A percentile compares a stretch with the other conserved stretches of the same genome.
phyloP scores from a whole-genome alignment of 2,888 invertebrate genomes.

The Tethea ocularis region DNA sequence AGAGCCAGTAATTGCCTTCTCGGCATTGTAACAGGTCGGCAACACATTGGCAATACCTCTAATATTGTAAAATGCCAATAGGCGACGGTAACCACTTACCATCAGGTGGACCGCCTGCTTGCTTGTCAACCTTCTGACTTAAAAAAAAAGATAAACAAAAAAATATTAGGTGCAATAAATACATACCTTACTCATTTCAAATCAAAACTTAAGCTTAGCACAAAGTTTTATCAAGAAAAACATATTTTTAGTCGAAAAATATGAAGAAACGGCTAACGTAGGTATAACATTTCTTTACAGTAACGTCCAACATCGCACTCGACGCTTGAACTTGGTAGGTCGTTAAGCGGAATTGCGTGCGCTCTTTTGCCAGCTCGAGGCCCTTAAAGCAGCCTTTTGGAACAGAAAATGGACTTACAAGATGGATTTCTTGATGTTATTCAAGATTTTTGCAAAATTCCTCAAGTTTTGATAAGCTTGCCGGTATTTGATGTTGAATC shows the following conservation, averaged over 20 bases:
- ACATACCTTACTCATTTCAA: too few relatives aligned
- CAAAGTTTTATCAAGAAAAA: too few relatives aligned
- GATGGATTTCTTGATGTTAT: constrained; percentile 1
- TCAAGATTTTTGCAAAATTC: background rate
- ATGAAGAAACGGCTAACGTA: background rate
- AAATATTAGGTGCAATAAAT: too few relatives aligned
- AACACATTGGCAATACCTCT: too few relatives aligned
- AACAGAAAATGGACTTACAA: constrained; percentile 13
- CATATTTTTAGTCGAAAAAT: background rate
- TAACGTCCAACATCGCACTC: background rate
- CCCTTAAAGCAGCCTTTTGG: constrained; percentile 13
- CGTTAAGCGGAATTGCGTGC: constrained; percentile 11
- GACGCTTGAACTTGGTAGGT: background rate
- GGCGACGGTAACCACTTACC: too few relatives aligned
- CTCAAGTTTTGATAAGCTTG: background rate
- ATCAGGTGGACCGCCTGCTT: too few relatives aligned
- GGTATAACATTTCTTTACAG: background rate
- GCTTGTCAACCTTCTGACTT: too few relatives aligned
- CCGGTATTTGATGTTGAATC: background rate
- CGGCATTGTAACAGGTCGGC: too few relatives aligned
- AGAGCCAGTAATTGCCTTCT: too few relatives aligned
- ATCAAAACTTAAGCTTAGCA: too few relatives aligned
- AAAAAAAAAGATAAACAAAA: too few relatives aligned
- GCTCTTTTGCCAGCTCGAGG: constrained; percentile 10
- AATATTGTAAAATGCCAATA: too few relatives aligned